A percentile compares a stretch with the other conserved stretches of the same genome.
Conservation (phyloP, 2,888 invertebrate genomes). For the Falcaria lacertinaria region DNA sequence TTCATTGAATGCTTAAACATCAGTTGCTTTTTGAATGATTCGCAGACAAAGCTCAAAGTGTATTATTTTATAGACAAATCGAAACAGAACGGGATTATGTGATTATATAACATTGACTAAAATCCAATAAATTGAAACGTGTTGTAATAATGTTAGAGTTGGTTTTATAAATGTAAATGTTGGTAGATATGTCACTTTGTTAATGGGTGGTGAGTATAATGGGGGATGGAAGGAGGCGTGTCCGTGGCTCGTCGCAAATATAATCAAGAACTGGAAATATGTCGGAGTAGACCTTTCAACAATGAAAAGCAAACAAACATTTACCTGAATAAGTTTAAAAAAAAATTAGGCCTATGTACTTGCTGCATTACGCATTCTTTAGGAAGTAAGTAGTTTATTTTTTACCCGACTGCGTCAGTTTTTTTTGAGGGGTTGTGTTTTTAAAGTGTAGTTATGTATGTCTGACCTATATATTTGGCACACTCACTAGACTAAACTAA, state of each 20-base stretch:
- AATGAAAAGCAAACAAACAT: constrained; percentile 2
- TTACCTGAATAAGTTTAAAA: no score
- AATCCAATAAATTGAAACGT: constrained; percentile 14
- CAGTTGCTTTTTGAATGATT: constrained; percentile 68
- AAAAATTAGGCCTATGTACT: no score
- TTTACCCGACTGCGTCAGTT: no score
- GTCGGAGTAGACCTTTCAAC: constrained; percentile 25
- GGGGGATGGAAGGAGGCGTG: constrained; percentile 76
- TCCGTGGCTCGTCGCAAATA: constrained; percentile 73
- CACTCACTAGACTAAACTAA: no score
- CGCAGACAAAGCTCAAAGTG: constrained; percentile 75
- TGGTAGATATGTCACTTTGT: constrained; percentile 37
- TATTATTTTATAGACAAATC: constrained; percentile 78
- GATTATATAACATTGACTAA: constrained; percentile 37
- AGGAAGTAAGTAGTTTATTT: no score
- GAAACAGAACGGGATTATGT: constrained; percentile 48
- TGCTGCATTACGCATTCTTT: no score
- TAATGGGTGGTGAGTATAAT: constrained; percentile 49
- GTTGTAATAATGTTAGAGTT: constrained; percentile 12
- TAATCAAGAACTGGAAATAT: constrained; percentile 62
- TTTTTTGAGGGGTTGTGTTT: no score
- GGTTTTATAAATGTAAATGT: constrained; percentile 18
- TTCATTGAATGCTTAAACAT: constrained; percentile 71
- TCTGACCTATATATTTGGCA: no score
- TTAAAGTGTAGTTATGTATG: no score